phyloP scores from a whole-genome alignment of 2,113 vertebrate species.

The Hemibagrus wyckioides region DNA sequence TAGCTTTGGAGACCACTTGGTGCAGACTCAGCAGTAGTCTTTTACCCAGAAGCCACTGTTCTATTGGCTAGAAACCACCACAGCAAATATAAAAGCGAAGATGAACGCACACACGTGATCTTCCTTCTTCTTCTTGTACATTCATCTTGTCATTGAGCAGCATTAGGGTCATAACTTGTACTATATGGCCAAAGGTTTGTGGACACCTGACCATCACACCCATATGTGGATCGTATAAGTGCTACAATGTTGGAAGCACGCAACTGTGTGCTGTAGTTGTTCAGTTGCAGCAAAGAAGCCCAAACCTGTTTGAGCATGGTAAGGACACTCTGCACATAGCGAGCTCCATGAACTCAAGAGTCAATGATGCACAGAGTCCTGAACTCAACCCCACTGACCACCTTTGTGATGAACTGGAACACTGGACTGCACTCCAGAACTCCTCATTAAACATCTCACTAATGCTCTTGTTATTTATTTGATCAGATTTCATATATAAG shows the following conservation, averaged over 20 bases:
- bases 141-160: neutral
- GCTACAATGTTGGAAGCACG: neutral
- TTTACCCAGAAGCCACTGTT: neutral
- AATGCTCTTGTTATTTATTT: neutral
- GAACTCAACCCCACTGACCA: neutral
- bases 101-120: neutral
- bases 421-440: neutral
- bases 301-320: too few species aligned
- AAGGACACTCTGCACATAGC: too few species aligned
- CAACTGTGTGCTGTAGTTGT: neutral
- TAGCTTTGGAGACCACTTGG: neutral
- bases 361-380: too few species aligned
- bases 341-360: too few species aligned
- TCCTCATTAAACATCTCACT: neutral
- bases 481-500: neutral
- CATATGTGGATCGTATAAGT: neutral
- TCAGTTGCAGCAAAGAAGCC: too few species aligned
- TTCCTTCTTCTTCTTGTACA: neutral
- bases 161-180: neutral
- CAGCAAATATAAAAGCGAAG: neutral
- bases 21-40: neutral
- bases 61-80: neutral
- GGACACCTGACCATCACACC: neutral
- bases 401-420: neutral
- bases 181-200: neutral